phyloP scores from a whole-genome alignment of 2,888 invertebrate species.

The Tridacna gigas region DNA sequence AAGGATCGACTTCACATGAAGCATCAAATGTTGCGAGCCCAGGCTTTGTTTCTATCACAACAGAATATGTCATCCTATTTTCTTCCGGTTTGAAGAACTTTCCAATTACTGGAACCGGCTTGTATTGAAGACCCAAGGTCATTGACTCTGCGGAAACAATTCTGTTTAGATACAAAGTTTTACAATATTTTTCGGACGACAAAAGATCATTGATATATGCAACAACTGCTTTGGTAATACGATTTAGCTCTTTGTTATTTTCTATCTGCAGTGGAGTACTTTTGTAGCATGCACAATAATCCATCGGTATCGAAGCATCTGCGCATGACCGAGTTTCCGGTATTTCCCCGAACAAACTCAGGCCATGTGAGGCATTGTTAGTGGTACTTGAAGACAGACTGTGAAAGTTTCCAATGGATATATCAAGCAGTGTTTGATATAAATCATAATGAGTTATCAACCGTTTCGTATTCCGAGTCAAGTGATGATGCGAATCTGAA shows the following conservation, averaged over 20 bases:
- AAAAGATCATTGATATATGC: constrained; percentile 25
- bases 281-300: constrained; percentile 83
- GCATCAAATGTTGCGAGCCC: constrained; percentile 25
- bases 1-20: neutral
- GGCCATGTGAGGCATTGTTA: constrained; percentile 56
- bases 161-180: neutral
- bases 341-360: constrained; percentile 90
- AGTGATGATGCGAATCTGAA: constrained; percentile 88
- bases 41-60: constrained; percentile 22
- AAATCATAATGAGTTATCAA: constrained; percentile 94
- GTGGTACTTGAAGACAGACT: constrained; percentile 24
- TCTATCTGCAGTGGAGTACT: constrained; percentile 6
- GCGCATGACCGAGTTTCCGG: constrained; percentile 87
- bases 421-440: constrained; percentile 91
- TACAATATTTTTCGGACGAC: neutral
- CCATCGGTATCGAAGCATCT: constrained; percentile 91
- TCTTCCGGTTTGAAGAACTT: constrained; percentile 19
- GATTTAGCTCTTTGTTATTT: neutral
- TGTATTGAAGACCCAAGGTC: constrained; percentile 18
- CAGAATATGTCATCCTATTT: neutral
- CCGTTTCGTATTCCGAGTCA: constrained; percentile 88
- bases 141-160: neutral
- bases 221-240: constrained; percentile 9
- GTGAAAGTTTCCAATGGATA: constrained; percentile 82
- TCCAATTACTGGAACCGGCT: neutral